Conservation (phyloP, 2,888 invertebrate genomes). For the Gastrophysa polygoni region DNA sequence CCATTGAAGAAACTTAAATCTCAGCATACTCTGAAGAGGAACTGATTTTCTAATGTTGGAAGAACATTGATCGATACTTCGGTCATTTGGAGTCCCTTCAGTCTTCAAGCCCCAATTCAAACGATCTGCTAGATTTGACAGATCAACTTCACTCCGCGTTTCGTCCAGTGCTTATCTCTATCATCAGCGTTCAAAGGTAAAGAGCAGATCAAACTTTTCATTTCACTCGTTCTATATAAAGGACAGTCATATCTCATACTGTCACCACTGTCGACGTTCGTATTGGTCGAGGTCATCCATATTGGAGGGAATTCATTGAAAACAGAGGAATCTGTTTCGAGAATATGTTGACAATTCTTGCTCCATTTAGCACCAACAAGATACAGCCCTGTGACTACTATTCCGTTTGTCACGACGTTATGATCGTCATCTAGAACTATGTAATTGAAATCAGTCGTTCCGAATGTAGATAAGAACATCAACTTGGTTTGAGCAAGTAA, state of each 20-base stretch:
- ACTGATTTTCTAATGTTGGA: no score
- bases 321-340: not conserved
- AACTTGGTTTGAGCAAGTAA: not conserved
- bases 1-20: no score
- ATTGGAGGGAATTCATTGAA: not conserved
- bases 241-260: not conserved
- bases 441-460: not conserved
- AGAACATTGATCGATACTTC: no score
- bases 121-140: not conserved
- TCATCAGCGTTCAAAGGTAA: not conserved
- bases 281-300: no score
- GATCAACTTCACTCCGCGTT: not conserved
- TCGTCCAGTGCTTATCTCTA: not conserved
- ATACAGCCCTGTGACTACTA: not conserved
- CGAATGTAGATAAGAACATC: not conserved
- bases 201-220: not conserved
- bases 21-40: no score
- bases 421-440: not conserved
- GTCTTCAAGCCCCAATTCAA: no score
- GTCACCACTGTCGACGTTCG: not conserved
- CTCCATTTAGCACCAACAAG: not conserved
- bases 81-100: no score
- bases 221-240: not conserved
- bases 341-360: not conserved
- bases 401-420: not conserved